Evolutionary conservation across 2,797 vertebrate genomes (phyloP), one percentile per base, ranked within the genome.

Genomic region (Pachyuromys duprasi): DNA sequence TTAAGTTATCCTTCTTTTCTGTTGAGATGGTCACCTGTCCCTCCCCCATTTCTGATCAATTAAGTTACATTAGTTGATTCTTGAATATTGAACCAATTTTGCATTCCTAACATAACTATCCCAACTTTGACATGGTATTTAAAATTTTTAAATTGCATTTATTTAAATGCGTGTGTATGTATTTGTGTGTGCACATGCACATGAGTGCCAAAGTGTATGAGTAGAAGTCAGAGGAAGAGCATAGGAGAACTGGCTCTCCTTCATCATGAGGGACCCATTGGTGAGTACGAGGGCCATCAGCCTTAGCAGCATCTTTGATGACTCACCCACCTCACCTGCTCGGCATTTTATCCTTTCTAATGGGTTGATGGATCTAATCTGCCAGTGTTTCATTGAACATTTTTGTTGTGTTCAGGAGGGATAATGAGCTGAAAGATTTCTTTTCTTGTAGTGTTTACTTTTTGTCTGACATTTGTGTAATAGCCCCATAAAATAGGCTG

Each of bases 51-150:
- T 49, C 42, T 49, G 53, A n/a, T 39, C 26, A 67, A 26, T 45
- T 76, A 31, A 95, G 76, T 90, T 65, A 33, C 18, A 62, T 45
- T 78, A 45, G 65, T 88, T 65, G 49, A 60, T 89, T 91, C 24
- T 86, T 78, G 65, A 94, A 89, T 82, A 72, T 9, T 65, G 42
- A 92, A 55, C 4, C 57, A 67, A 39, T 80, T 93, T 95, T 83
- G 36, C 63, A 39, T 72, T 80, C n/a, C 42, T 76, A 36, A 45
- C 17, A 36, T 62, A 67, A 86, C 22, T 24, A 60, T 13, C 20
- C 55, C 8, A 4, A 28, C 57, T 42, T 76, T 86, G 62, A 63
- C 6, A 0, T 14, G 9, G 74, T 62, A 26, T 45, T 9, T 76
- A 76, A 39, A 55, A 70, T 13, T 57, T 86, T 36, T 28, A 36